A percentile compares a stretch with the other conserved stretches of the same genome.
Evolutionary conservation across 2,797 vertebrate genomes (phyloP).

Genomic region (Steatocranus sp.): DNA sequence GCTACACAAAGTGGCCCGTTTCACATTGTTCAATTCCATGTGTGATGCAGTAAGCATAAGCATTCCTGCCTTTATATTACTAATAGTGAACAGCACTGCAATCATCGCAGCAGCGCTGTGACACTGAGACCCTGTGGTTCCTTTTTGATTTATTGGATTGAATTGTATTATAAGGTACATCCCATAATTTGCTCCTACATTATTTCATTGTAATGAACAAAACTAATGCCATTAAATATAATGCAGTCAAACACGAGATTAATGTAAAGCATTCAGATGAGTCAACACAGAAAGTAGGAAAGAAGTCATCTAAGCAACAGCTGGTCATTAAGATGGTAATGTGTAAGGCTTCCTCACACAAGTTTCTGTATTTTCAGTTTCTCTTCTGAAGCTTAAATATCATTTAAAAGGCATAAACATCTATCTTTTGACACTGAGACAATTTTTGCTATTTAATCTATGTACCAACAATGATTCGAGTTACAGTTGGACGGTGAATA

Average conservation of each 20-base stretch:
- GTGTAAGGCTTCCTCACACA: neutral
- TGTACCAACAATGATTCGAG: neutral
- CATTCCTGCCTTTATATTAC: neutral
- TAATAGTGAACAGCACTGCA: neutral
- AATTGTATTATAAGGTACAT: neutral
- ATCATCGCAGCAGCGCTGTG: neutral
- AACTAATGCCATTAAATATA: neutral
- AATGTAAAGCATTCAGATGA: neutral
- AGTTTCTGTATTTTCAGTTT: neutral
- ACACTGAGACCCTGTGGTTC: neutral
- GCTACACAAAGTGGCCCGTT: neutral
- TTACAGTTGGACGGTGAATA: accelerated
- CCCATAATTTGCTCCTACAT: neutral
- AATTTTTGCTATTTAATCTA: neutral
- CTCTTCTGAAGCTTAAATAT: neutral
- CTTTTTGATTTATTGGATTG: neutral
- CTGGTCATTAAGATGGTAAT: neutral
- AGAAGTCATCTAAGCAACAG: neutral
- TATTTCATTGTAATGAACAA: neutral
- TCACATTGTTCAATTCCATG: neutral
- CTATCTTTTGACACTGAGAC: neutral
- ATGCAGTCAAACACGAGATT: neutral
- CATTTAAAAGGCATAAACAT: neutral
- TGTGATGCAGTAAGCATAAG: neutral
- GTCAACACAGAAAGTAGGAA: neutral